phyloP scores from a whole-genome alignment of 2,888 invertebrate genomes.

The Amiota minor region DNA sequence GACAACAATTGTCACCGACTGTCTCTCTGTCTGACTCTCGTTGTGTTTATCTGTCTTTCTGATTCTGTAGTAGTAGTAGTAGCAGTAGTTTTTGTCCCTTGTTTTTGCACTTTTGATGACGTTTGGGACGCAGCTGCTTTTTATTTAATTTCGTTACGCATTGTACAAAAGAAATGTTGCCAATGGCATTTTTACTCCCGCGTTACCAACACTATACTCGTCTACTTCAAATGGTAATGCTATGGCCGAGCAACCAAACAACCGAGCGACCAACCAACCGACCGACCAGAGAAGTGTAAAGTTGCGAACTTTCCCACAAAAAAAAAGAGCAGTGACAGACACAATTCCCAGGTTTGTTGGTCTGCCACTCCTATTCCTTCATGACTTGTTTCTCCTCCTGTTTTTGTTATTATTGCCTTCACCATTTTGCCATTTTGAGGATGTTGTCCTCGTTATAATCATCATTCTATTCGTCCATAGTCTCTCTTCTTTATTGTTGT shows the following conservation, averaged over 20 bases:
- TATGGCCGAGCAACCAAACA: background rate
- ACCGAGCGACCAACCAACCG: background rate
- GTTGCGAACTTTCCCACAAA: background rate
- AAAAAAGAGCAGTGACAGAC: background rate
- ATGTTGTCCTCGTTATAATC: background rate
- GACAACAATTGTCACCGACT: slow-evolving; percentile 6
- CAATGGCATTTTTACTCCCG: slow-evolving; percentile 21
- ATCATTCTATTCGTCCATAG: background rate
- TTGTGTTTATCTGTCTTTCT: slow-evolving; percentile 1
- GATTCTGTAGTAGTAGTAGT: background rate
- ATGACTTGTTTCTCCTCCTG: background rate
- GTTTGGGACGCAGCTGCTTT: slow-evolving; percentile 22
- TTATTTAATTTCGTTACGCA: slow-evolving; percentile 30
- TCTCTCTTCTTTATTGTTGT: background rate
- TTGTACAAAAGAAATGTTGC: slow-evolving; percentile 23
- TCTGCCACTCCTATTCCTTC: background rate
- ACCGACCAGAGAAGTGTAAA: background rate
- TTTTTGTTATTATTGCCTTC: slow-evolving; percentile 9
- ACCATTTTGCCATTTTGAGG: background rate
- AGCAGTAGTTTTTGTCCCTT: background rate
- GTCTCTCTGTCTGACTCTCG: background rate
- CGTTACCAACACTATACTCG: slow-evolving; percentile 10
- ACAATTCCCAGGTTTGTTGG: background rate
- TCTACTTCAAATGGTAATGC: background rate
- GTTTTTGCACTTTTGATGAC: slow-evolving; percentile 7